These are phyloP conservation scores for Dynastes hyllus DNA, from an alignment of 2,888 invertebrate genomes.

Conservation along the genomic window DNA sequence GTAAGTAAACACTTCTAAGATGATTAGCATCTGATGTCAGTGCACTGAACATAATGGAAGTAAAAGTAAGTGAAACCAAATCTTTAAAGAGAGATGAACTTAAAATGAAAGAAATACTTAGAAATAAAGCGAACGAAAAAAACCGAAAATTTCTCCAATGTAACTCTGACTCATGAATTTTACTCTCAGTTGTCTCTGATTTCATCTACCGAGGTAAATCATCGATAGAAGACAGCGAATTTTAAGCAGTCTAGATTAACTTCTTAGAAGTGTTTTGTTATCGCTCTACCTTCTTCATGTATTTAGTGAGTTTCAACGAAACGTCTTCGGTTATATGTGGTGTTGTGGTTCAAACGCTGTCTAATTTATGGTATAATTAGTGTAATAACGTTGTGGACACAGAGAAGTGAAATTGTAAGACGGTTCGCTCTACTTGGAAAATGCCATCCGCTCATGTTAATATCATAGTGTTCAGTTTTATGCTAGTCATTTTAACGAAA, in stretches of 20 bases:
- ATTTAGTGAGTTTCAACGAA: neutral
- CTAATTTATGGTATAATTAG: constrained; percentile 26
- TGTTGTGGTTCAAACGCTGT: constrained; percentile 13
- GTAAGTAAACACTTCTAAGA: constrained; percentile 1
- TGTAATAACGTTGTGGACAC: constrained; percentile 22
- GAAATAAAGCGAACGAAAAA: constrained; percentile 65
- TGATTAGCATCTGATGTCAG: neutral
- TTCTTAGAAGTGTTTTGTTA: neutral
- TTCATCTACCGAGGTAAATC: constrained; percentile 46
- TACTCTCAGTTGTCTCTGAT: constrained; percentile 64
- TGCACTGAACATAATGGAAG: neutral
- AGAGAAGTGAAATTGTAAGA: constrained; percentile 59
- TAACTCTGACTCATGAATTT: constrained; percentile 63
- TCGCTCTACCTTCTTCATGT: neutral
- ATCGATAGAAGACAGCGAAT: constrained; percentile 21
- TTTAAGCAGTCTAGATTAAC: neutral
- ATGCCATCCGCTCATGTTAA: constrained; percentile 66
- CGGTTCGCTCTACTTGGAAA: constrained; percentile 67
- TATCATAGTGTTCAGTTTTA: constrained; percentile 65
- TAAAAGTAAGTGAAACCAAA: constrained; percentile 35
- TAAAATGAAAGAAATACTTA: constrained; percentile 52
- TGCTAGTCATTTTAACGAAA: constrained; percentile 62
- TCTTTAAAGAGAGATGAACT: constrained; percentile 41
- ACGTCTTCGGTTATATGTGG: neutral
- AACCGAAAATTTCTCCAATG: constrained; percentile 67